Base-by-base conservation (phyloP, 2,888 invertebrate genomes). In the Labia minor region DNA sequence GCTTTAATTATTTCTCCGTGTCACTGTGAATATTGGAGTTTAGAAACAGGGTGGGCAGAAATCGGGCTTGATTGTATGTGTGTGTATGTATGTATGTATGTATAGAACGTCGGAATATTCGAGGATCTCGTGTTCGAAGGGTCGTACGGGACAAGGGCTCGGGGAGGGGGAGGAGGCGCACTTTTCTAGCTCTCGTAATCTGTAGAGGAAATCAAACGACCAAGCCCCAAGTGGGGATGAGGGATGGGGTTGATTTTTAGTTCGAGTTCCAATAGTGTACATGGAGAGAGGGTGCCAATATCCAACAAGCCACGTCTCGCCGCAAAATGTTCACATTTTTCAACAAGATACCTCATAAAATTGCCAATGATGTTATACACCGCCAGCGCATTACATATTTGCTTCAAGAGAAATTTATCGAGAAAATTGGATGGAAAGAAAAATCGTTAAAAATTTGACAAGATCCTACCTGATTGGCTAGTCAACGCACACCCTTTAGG, bases 1-100 rank as follows among this genome's bases (percentile, higher is more conserved):
- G 68, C 69, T 70, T 70, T 70, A 70, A 70, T 70, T 70, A 70
- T 70, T 70, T 70, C 69, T 67, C 68, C 69, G 65, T 69, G 70
- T 70, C 70, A 69, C 68, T 63, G 68, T 64, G 69, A 69, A 69
- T 70, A 70, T 70, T 69, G 70, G 70, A 68, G 67, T 68, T 69
- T 67, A 68, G 68, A 61, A 26, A 64, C 26, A 61, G 66, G 61
- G 62, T n/a, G 14, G 37, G 20, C 21, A 16, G 62, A 19, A 21
- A 66, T 21, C 65, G 65, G 37, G 19, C 14, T 18, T 18, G 21
- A 20, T 37, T 21, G 68, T 16, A 21, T 21, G 21, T 61, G 64
- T 16, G 14, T 33, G 6, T 33, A 11, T 33, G 11, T 33, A 11
- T 33, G 33, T 49, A 20, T 65, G 49, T 64, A 61, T 67, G 62